These are phyloP conservation scores for Muscidifurax raptorellus DNA, from an alignment of 1,140 invertebrate genomes.

Conservation along the genomic window DNA sequence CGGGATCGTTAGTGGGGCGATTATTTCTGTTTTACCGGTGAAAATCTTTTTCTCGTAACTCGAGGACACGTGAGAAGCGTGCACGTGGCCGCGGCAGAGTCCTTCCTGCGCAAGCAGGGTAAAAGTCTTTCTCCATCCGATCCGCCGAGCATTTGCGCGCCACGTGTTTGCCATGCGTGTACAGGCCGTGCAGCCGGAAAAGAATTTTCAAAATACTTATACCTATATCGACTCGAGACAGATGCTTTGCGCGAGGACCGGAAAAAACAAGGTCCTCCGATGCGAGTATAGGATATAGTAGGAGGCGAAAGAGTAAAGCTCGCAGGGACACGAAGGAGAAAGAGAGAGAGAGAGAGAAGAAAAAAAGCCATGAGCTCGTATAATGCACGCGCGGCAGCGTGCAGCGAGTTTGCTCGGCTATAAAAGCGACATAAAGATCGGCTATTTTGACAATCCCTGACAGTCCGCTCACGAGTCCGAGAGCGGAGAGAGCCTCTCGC, in stretches of 20 bases:
- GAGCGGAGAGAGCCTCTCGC: slow-evolving; percentile 48
- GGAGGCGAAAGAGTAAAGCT: neutral
- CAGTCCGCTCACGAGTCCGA: slow-evolving; percentile 38
- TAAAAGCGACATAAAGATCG: slow-evolving; percentile 73
- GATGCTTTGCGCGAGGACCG: neutral
- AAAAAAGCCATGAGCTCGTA: slow-evolving; percentile 56
- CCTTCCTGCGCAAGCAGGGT: slow-evolving; percentile 52
- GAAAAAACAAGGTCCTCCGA: neutral
- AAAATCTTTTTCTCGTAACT: slow-evolving; percentile 58
- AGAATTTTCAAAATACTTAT: slow-evolving; percentile 45
- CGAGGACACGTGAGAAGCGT: slow-evolving; percentile 57
- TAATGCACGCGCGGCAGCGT: slow-evolving; percentile 55
- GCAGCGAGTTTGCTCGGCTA: slow-evolving; percentile 64
- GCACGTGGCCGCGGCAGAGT: slow-evolving; percentile 62
- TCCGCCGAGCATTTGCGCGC: slow-evolving; percentile 64
- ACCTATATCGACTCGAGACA: neutral
- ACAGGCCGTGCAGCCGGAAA: slow-evolving; percentile 49
- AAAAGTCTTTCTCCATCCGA: slow-evolving; percentile 73
- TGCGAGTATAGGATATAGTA: neutral
- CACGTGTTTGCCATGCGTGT: slow-evolving; percentile 75
- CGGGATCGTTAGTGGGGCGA: neutral
- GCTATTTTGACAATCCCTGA: slow-evolving; percentile 73
- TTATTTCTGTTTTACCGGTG: neutral
- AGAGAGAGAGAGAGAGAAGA: neutral
- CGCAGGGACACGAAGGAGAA: neutral